Base-by-base conservation (phyloP, 2,797 vertebrate genomes). In the Dendrocincla tyrannina region DNA sequence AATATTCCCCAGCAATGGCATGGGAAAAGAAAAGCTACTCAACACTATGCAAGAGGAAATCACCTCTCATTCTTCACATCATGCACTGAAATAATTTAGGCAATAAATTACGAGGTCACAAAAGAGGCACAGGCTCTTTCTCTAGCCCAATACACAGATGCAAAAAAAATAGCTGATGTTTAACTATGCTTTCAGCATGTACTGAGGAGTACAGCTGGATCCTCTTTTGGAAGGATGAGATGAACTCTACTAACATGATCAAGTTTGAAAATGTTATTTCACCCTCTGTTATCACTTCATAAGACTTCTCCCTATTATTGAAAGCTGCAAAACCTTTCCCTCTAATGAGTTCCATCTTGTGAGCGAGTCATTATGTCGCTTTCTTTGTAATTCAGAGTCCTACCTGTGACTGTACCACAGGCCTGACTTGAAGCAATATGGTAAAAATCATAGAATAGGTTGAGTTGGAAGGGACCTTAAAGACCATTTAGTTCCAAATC, bases 221-320 rank as follows among this genome's bases (percentile, higher is more conserved):
- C 30, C n/a, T 89, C 66, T 85, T 89, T 64, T 69, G 76, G 60
- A 95, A 80, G 25, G 42, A 88, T 85, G 39, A 35, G 53, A 83
- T 72, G 47, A 94, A 59, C 42, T 89, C 64, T 52, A 63, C 42
- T 66, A 94, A 89, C 16, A 77, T 4, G 13, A 89, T 25, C 1
- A 96, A 91, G 66, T 15, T 81, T 58, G 55, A 89, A 93, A 89
- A 88, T 49, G 55, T 80, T 90, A 85, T 88, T 94, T 88, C 63
- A 85, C 33, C 25, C 78, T 67, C 72, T 88, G 75, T 88, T 73
- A 89, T 87, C 73, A 85, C 89, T 92, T 94, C 89, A 88, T 91
- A 91, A 91, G 66, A 84, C 37, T 91, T 83, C 53, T 91, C 58
- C 28, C 53, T 83, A 13, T 52, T 89, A 89, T 76, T 90, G 79